Base-by-base conservation (phyloP, 2,113 vertebrate genomes). In the Psammodynastes pulverulentus region DNA sequence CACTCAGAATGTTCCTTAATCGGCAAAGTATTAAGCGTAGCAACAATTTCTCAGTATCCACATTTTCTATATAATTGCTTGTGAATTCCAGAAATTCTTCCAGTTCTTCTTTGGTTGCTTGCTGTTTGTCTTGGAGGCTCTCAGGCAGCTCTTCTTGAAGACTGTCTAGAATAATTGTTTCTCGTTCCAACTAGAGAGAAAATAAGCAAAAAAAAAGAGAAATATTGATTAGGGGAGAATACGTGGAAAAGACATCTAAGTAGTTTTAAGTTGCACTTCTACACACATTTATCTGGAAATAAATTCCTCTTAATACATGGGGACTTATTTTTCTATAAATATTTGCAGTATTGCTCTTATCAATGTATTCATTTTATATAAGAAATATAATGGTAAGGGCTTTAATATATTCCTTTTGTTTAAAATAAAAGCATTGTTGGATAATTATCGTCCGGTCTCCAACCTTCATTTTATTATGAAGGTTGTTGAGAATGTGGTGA, bases 121-220 rank as follows among this genome's bases (percentile, higher is more conserved):
- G 97, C 86, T 97, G 96, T 86, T 94, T 96, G 56, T 95, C 93
- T 95, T 95, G 96, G 46, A 97, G 95, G 89, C 62, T 89, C 12
- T 98, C 97, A 43, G 98, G 98, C 8, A 98, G 96, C 87, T 99
- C 98, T 23, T 98, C 98, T 96, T 98, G 98, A 94, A 98, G 97
- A 94, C 98, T 97, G 94, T 98, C 98, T 4, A 99, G 96, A 90
- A 98, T 97, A 45, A 96, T 96, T 19, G 97, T 95, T 91, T 99
- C 97, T 91, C 98, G 97, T 96, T 98, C 98, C 96, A 99, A 96
- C 99, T 99, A 95, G 91, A 91, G 85, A 91, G 95, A 94, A 93
- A 90, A 23, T 56, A 67, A 67, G 29, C 58, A 67, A 67, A 67
- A 34, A 4, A 48, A 9, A 17, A 9, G 23, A 72, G 9, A 46